A percentile compares a stretch with the other conserved stretches of the same genome.
Evolutionary conservation across 1,140 invertebrate genomes (phyloP).

Genomic region (Ladona fulva): DNA sequence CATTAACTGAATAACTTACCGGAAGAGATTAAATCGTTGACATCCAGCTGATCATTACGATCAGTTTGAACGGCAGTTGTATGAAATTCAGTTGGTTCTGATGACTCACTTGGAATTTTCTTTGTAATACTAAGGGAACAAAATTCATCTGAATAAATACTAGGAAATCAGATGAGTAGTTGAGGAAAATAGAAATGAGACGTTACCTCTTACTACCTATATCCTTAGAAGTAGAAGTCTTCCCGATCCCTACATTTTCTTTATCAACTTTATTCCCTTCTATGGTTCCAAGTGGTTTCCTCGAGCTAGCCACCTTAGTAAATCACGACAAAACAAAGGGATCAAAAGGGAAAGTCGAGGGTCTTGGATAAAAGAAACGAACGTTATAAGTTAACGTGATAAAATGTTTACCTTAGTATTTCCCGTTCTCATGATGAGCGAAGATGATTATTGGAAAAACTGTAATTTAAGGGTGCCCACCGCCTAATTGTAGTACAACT

Average conservation of each 20-base stretch:
- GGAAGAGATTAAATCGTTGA: not conserved
- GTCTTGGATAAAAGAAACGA: not conserved
- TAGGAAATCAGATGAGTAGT: too few relatives aligned
- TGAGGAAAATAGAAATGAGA: not conserved
- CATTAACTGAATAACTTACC: not conserved
- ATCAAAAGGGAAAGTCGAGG: not conserved
- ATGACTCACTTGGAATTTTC: not conserved
- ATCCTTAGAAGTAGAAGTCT: not conserved
- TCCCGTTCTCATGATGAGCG: not conserved
- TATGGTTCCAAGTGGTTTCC: not conserved
- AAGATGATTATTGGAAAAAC: too few relatives aligned
- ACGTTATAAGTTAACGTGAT: too few relatives aligned
- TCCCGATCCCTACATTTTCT: not conserved
- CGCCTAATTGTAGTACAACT: too few relatives aligned
- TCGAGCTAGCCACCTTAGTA: not conserved
- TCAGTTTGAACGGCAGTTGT: not conserved
- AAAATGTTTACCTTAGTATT: not conserved
- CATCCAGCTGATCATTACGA: not conserved
- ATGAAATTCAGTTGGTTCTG: not conserved
- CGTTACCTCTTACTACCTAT: not conserved
- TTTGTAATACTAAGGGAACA: not conserved
- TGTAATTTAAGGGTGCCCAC: too few relatives aligned
- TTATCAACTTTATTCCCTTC: not conserved
- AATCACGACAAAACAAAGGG: not conserved
- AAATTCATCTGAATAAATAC: too few relatives aligned